Base-by-base conservation (phyloP, 2,113 vertebrate species). In the Pyxicephalus adspersus region DNA sequence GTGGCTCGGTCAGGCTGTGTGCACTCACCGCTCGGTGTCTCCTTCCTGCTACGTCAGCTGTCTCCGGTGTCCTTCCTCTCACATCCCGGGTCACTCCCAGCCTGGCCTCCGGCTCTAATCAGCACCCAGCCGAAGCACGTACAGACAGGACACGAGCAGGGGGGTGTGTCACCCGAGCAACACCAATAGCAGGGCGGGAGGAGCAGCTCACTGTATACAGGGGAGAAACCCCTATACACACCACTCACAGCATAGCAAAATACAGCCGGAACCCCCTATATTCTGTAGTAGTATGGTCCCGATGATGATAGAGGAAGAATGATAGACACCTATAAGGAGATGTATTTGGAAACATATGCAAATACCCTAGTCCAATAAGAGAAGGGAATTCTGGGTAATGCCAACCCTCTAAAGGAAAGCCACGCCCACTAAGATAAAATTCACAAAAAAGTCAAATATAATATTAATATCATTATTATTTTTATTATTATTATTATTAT, bases 51-150 rank as follows among this genome's bases (percentile, higher is more conserved):
- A 9, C 13, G 70, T 29, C 52, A 34, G 23, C 52, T 73, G 50
- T n/a, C 70, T n/a, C 57, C 38, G 38, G 15, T n/a, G 70, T 34
- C 52, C 70, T 73, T 57, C 67, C 67, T 54, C 45, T 54, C 52
- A 57, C 70, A 73, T 22, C 2, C 28, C 52, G 23, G 67, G 52
- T 20, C 51, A 45, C 70, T 20, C 52, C 70, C 70, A 1, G n/a
- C 22, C 50, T 15, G 1, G 64, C 38, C 52, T 4, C 28, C 16
- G 20, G 51, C 51, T 7, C 18, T 51, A 38, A 13, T 45, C 1
- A 22, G 26, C 19, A 28, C 16, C 45, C n/a, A 20, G 23, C 2
- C 20, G 15, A 18, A 50, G 57, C 72, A 74, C 72, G 72, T 74
- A 54, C 71, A 29, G 72, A 45, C 72, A 57, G 57, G 57, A 50